A percentile compares a stretch with the other conserved stretches of the same genome.
Conservation (phyloP, 2,797 vertebrate species). For the Periophthalmus magnuspinnatus region DNA sequence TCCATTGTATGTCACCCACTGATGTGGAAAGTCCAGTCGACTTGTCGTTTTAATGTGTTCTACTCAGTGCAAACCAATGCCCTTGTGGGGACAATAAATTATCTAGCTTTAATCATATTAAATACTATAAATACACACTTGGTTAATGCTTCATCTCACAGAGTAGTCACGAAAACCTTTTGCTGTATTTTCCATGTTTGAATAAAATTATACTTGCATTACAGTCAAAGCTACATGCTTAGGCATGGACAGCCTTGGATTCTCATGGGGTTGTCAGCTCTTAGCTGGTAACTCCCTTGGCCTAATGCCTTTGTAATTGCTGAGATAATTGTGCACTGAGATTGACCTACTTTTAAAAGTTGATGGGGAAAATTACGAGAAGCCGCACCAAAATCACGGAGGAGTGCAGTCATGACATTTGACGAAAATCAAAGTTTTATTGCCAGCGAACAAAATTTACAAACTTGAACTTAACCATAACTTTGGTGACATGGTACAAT, state of each 20-base stretch:
- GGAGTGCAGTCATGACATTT: not conserved
- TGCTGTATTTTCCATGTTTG: not conserved
- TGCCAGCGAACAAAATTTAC: too few relatives aligned
- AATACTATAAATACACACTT: not conserved
- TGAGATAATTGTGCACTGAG: not conserved
- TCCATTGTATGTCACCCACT: too few relatives aligned
- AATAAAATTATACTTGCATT: not conserved
- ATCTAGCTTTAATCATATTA: too few relatives aligned
- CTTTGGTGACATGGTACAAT: too few relatives aligned
- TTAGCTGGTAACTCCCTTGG: not conserved
- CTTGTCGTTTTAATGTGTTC: too few relatives aligned
- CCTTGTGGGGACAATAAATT: too few relatives aligned
- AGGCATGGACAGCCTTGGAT: not conserved
- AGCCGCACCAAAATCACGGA: not conserved
- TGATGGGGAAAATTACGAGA: not conserved
- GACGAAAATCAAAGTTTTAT: not conserved
- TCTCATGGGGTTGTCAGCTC: not conserved
- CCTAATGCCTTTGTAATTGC: not conserved
- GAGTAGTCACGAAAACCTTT: not conserved
- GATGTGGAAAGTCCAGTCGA: too few relatives aligned
- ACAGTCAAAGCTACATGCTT: not conserved
- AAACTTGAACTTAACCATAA: too few relatives aligned
- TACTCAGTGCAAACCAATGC: too few relatives aligned
- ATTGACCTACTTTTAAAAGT: not conserved
- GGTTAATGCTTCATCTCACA: not conserved